A percentile compares a stretch with the other conserved stretches of the same genome.
Conservation (phyloP, 1,140 invertebrate genomes). For the Zaprionus ornatus region DNA sequence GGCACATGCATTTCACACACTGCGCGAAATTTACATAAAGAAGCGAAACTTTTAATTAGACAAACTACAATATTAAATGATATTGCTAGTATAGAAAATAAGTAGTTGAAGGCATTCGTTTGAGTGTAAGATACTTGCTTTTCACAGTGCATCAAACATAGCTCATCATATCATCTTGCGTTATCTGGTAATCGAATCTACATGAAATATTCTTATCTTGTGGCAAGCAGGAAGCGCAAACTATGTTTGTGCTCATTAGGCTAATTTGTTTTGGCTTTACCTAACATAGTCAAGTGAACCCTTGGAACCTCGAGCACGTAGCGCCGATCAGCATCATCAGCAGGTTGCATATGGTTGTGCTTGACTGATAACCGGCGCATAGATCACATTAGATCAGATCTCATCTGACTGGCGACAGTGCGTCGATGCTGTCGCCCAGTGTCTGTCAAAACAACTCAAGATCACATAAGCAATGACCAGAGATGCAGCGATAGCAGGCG, state of each 20-base stretch:
- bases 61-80: not conserved
- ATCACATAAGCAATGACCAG: slow-evolving; percentile 38
- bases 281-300: slow-evolving; percentile 1
- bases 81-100: not conserved
- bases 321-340: too few species aligned
- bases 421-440: slow-evolving; percentile 6
- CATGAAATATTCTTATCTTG: not conserved
- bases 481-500: slow-evolving; percentile 6
- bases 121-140: not conserved
- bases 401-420: slow-evolving; percentile 24
- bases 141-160: not conserved
- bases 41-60: too few species aligned
- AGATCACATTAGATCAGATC: slow-evolving; percentile 7
- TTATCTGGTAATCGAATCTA: not conserved
- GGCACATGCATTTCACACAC: not conserved
- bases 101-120: not conserved
- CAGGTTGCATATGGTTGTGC: slow-evolving; percentile 7
- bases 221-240: slow-evolving; percentile 6
- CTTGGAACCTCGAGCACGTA: not conserved
- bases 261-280: slow-evolving; percentile 22
- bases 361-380: slow-evolving; percentile 18
- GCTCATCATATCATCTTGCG: not conserved
- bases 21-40: not conserved
- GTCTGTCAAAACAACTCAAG: slow-evolving; percentile 26
- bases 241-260: not conserved